A percentile compares a stretch with the other conserved stretches of the same genome.
These are phyloP conservation scores for Lophius piscatorius DNA, from an alignment of 2,113 vertebrate species.

Conservation along the genomic window DNA sequence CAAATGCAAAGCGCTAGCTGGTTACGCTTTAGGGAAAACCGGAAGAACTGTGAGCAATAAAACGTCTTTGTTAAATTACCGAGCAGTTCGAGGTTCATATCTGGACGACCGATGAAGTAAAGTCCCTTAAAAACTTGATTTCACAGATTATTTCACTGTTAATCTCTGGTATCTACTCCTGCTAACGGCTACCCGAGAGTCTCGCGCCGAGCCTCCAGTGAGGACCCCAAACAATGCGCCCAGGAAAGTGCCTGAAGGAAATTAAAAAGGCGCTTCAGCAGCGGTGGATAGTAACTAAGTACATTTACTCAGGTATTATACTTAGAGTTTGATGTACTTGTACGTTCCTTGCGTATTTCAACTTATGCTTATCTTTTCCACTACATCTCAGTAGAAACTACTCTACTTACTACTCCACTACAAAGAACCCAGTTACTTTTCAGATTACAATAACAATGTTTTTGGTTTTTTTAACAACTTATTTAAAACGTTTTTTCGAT, in stretches of 20 bases:
- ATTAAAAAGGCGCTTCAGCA: background rate
- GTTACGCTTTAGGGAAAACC: background rate
- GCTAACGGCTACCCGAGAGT: conserved; percentile 24
- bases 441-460: too few species aligned
- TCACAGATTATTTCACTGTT: background rate
- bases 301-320: too few species aligned
- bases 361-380: too few species aligned
- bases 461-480: too few species aligned
- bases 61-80: conserved; percentile 54
- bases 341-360: too few species aligned
- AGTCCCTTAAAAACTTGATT: background rate
- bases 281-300: too few species aligned
- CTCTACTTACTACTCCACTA: too few species aligned
- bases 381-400: too few species aligned
- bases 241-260: conserved; percentile 51
- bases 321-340: too few species aligned
- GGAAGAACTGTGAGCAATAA: background rate
- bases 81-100: conserved; percentile 83
- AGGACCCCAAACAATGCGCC: conserved; percentile 77
- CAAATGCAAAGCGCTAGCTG: background rate
- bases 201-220: conserved; percentile 60
- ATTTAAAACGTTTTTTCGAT: too few species aligned
- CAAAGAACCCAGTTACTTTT: too few species aligned
- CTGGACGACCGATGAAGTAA: conserved; percentile 2
- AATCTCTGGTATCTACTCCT: conserved; percentile 21